These are phyloP conservation scores for Macrosoma leucophasiata DNA, from an alignment of 2,888 invertebrate genomes.

Conservation along the genomic window DNA sequence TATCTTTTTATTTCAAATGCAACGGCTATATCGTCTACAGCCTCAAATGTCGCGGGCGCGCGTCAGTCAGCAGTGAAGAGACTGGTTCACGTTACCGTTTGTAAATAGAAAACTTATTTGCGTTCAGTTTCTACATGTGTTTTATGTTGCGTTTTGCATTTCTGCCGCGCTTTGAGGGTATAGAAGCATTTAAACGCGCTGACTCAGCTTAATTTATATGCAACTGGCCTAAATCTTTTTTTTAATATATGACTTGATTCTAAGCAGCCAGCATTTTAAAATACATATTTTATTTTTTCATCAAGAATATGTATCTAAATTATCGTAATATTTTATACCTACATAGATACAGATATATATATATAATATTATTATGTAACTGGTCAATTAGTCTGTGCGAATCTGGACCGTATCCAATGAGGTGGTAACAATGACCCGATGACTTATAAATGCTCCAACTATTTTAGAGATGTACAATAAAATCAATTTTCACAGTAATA, in stretches of 20 bases:
- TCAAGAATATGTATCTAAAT: no score
- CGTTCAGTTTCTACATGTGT: conserved; percentile 29
- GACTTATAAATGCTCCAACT: no score
- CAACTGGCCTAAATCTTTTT: conserved; percentile 1
- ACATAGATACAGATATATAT: no score
- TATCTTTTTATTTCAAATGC: conserved; percentile 12
- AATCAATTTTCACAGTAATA: no score
- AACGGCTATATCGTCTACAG: no score
- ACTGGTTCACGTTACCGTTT: conserved; percentile 46
- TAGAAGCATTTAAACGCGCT: background rate
- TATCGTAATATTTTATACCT: no score
- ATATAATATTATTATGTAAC: no score
- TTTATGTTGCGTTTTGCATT: conserved; percentile 34
- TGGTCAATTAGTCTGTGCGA: no score
- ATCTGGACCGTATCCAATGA: no score
- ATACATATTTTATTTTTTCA: no score
- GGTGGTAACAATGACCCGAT: no score
- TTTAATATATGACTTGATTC: conserved; percentile 2
- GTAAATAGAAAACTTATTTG: conserved; percentile 54
- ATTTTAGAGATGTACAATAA: no score
- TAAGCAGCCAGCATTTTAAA: conserved; percentile 20
- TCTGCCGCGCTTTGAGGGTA: conserved; percentile 16
- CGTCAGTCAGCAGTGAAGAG: conserved; percentile 31
- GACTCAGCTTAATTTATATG: background rate
- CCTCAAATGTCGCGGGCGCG: conserved; percentile 38